Percentiles rank a stretch among this genome's conserved stretches.
phyloP scores from a whole-genome alignment of 2,113 vertebrate species.

The Sterna hirundo region DNA sequence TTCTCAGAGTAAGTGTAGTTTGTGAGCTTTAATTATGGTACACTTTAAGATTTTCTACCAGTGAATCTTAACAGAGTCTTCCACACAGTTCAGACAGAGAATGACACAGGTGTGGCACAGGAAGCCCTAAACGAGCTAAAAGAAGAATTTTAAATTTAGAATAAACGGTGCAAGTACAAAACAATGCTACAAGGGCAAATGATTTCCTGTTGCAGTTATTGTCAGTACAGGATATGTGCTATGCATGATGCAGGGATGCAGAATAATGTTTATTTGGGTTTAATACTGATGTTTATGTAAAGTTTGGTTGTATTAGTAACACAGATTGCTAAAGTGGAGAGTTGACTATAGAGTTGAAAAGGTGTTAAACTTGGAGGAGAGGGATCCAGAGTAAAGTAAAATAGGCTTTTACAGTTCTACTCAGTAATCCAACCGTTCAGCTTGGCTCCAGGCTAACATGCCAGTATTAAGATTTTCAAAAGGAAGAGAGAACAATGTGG shows the following conservation, averaged over 20 bases:
- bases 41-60: slow-evolving; percentile 25
- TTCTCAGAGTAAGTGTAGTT: neutral
- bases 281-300: neutral
- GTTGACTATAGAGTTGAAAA: neutral
- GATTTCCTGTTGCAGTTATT: slow-evolving; percentile 22
- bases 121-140: slow-evolving; percentile 36
- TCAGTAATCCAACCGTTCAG: neutral
- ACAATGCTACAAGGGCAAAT: slow-evolving; percentile 12
- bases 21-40: slow-evolving; percentile 15
- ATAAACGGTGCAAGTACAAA: neutral
- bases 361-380: neutral
- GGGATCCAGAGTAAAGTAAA: neutral
- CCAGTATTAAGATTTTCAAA: neutral
- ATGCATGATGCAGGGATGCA: neutral
- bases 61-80: neutral
- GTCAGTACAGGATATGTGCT: neutral
- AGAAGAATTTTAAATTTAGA: slow-evolving; percentile 56
- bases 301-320: neutral
- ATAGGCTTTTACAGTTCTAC: neutral
- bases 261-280: neutral
- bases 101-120: slow-evolving; percentile 30
- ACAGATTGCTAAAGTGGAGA: neutral
- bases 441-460: neutral
- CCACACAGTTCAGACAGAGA: neutral
- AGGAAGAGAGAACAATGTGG: neutral